These are phyloP conservation scores for Melanotus villosus DNA, from an alignment of 2,888 invertebrate genomes.

Conservation along the genomic window DNA sequence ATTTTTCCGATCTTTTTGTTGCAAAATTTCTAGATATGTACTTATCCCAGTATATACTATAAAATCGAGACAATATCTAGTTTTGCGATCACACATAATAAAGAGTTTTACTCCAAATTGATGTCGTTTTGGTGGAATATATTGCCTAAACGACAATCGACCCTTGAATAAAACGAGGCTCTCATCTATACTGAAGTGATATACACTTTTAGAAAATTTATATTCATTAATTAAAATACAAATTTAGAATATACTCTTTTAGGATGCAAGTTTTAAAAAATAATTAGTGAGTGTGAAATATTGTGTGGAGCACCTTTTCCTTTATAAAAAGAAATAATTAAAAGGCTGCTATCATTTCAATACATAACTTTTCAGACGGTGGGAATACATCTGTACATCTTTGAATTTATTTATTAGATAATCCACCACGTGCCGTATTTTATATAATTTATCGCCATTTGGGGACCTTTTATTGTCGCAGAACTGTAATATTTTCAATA, in stretches of 20 bases:
- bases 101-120: constrained; percentile 52
- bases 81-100: constrained; percentile 54
- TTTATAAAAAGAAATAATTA: no score
- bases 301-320: no score
- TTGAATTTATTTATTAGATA: constrained; percentile 4
- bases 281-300: no score
- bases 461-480: background rate
- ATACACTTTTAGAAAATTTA: no score
- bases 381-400: background rate
- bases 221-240: constrained; percentile 38
- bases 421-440: constrained; percentile 44
- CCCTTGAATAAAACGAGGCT: constrained; percentile 47
- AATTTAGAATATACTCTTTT: no score
- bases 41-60: constrained; percentile 50
- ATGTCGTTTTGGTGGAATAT: constrained; percentile 47
- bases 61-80: constrained; percentile 51
- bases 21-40: constrained; percentile 15
- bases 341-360: no score
- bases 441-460: background rate
- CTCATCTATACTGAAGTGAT: constrained; percentile 49
- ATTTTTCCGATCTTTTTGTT: constrained; percentile 16
- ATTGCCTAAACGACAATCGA: constrained; percentile 44
- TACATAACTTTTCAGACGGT: no score
- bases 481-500: background rate
- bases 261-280: no score